phyloP scores from a whole-genome alignment of 64 coral and sea anemone genomes.

The Montipora cactus region DNA sequence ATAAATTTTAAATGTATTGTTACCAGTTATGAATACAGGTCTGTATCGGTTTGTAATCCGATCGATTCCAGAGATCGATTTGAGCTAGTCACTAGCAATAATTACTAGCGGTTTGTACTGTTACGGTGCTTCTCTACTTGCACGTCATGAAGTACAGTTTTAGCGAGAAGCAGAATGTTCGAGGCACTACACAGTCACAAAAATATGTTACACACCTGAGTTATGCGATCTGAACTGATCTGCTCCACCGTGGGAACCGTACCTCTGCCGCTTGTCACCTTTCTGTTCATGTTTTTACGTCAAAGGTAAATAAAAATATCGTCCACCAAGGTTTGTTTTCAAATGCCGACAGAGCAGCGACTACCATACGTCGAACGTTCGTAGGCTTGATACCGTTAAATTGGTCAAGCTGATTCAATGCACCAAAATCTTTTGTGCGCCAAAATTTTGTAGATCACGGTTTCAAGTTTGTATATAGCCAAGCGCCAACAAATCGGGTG shows the following conservation, averaged over 20 bases:
- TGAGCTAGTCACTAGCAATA: too few relatives aligned
- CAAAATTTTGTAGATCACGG: too few relatives aligned
- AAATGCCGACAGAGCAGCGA: not conserved
- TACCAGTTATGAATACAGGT: too few relatives aligned
- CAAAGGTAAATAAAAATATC: not conserved
- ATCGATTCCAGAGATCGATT: too few relatives aligned
- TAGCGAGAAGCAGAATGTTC: too few relatives aligned
- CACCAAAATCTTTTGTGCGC: not conserved
- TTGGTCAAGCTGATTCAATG: not conserved
- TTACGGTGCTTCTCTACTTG: not conserved
- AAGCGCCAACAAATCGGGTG: too few relatives aligned
- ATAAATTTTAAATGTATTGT: too few relatives aligned
- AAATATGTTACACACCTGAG: slow-evolving; percentile 45
- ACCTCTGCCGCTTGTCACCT: not conserved
- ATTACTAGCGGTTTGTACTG: too few relatives aligned
- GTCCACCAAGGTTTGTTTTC: not conserved
- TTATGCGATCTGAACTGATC: slow-evolving; percentile 73
- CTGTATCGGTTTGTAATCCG: too few relatives aligned
- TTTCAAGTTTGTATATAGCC: too few relatives aligned
- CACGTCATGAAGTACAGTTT: not conserved
- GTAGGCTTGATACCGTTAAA: not conserved
- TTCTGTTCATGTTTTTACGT: not conserved
- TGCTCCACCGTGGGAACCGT: slow-evolving; percentile 74
- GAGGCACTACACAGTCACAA: too few relatives aligned
- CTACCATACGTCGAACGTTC: not conserved